phyloP scores from a whole-genome alignment of 2,113 vertebrate genomes.

The Amphiprion ocellaris region DNA sequence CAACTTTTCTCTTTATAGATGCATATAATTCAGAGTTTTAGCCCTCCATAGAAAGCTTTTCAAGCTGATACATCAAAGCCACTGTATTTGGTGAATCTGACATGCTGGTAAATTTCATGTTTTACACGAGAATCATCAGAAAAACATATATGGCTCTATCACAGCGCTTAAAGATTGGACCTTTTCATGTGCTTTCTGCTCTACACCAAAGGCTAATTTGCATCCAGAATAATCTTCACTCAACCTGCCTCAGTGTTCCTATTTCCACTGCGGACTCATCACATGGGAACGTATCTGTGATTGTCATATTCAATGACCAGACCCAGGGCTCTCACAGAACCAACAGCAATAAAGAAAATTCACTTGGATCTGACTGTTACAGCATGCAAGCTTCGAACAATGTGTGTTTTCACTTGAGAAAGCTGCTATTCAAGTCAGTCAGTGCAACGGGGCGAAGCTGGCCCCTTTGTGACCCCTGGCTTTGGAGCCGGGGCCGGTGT shows the following conservation, averaged over 20 bases:
- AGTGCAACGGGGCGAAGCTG: conserved; percentile 40
- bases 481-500: conserved; percentile 25
- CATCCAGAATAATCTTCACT: neutral
- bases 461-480: conserved; percentile 6
- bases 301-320: neutral
- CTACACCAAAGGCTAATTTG: neutral
- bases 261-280: neutral
- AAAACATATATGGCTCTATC: conserved; percentile 1
- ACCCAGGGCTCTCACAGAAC: conserved; percentile 1
- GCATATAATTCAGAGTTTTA: conserved; percentile 13
- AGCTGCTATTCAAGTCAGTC: conserved; percentile 24
- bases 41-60: neutral
- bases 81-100: conserved; percentile 19
- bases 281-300: conserved; percentile 1
- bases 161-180: neutral
- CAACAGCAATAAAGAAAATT: conserved; percentile 6
- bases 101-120: conserved; percentile 53
- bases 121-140: conserved; percentile 29
- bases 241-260: neutral
- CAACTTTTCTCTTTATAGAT: neutral
- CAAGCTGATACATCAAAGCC: conserved; percentile 14
- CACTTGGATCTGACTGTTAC: conserved; percentile 51
- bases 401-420: conserved; percentile 13
- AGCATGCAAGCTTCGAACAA: conserved; percentile 63
- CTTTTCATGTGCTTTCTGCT: conserved; percentile 20